Conservation (phyloP, 2,888 invertebrate genomes). For the Caenorhabditis sp. region DNA sequence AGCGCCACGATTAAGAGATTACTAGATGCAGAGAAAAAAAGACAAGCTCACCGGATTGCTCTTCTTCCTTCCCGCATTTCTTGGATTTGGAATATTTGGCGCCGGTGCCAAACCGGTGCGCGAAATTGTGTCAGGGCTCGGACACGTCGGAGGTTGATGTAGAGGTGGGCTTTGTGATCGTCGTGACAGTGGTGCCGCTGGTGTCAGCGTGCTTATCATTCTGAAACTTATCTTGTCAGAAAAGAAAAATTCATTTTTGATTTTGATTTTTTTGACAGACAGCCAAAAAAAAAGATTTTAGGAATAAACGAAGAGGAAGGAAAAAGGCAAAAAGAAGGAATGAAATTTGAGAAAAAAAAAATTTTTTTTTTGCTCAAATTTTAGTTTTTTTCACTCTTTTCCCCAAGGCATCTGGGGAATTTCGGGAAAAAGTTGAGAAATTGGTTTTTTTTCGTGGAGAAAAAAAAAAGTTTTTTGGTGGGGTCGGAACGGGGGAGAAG, state of each 20-base stretch:
- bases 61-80: constrained; percentile 60
- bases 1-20: too few species aligned
- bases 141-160: background rate
- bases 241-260: background rate
- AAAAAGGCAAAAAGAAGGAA: background rate
- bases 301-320: background rate
- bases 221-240: too few species aligned
- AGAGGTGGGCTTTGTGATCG: background rate
- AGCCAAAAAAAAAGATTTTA: background rate
- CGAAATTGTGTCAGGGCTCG: constrained; percentile 10
- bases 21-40: background rate
- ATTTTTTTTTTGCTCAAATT: background rate
- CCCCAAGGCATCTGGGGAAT: background rate
- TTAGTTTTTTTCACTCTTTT: background rate
- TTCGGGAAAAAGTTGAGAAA: constrained; percentile 11
- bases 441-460: background rate
- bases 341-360: background rate
- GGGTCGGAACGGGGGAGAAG: background rate
- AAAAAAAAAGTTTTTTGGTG: background rate
- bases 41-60: constrained; percentile 51
- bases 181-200: background rate
- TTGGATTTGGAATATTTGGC: constrained; percentile 60
- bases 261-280: constrained; percentile 15
- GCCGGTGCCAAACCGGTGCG: constrained; percentile 50
- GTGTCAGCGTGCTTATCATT: constrained; percentile 2